Conservation (phyloP, 2,797 vertebrate species). For the Lacerta viridis region DNA sequence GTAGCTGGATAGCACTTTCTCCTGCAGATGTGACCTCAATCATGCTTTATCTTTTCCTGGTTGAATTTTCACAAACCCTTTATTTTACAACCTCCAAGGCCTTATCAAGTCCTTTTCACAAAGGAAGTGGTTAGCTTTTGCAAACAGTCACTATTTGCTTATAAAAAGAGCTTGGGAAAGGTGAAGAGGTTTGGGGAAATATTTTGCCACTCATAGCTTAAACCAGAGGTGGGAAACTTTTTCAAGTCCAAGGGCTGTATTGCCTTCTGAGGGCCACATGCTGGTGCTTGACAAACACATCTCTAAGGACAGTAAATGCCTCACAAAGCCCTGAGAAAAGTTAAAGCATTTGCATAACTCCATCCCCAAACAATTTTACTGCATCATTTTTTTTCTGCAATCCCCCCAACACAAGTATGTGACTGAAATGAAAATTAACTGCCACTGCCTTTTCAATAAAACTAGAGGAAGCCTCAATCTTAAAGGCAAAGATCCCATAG, state of each 20-base stretch:
- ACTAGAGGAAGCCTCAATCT: neutral
- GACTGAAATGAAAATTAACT: constrained; percentile 16
- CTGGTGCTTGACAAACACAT: neutral
- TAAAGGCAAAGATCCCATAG: constrained; percentile 24
- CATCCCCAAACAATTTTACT: neutral
- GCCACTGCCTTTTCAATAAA: constrained; percentile 32
- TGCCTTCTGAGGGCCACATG: no score
- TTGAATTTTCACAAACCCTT: no score
- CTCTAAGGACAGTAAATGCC: neutral
- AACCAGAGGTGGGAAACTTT: neutral
- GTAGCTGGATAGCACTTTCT: neutral
- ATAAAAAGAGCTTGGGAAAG: neutral
- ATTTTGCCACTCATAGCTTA: neutral
- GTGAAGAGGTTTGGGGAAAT: neutral
- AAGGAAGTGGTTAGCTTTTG: neutral
- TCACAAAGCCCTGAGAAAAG: neutral
- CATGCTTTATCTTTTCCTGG: neutral
- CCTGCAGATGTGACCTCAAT: neutral
- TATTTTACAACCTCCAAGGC: neutral
- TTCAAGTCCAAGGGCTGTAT: no score
- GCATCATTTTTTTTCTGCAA: neutral
- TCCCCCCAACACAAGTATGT: neutral
- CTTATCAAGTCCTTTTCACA: neutral
- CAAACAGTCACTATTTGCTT: neutral
- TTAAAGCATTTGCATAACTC: neutral